phyloP scores from a whole-genome alignment of 2,797 vertebrate genomes.

The Gadopsis marmoratus region DNA sequence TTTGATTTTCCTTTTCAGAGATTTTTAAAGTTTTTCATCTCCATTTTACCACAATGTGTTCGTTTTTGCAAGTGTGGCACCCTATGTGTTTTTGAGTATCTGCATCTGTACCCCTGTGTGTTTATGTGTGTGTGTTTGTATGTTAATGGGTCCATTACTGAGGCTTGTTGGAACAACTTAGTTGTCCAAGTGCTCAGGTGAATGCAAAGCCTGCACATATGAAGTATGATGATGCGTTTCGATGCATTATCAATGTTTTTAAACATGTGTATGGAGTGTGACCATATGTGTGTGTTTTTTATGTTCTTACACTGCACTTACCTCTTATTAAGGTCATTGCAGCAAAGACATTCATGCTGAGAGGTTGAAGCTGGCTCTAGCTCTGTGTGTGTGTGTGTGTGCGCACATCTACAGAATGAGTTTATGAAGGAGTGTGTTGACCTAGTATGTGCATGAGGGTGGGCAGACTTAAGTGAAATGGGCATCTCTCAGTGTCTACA shows the following conservation, averaged over 20 bases:
- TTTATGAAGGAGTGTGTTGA: constrained; percentile 74
- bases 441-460: constrained; percentile 65
- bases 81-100: constrained; percentile 59
- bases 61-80: constrained; percentile 76
- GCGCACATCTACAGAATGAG: constrained; percentile 50
- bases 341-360: constrained; percentile 73
- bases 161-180: constrained; percentile 66
- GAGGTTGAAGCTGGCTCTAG: constrained; percentile 66
- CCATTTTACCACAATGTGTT: constrained; percentile 73
- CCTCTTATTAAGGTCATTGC: constrained; percentile 58
- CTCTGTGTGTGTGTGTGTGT: constrained; percentile 28
- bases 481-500: constrained; percentile 61
- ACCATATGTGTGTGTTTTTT: constrained; percentile 15
- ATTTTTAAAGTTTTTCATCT: constrained; percentile 68
- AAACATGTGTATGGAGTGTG: constrained; percentile 22
- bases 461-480: constrained; percentile 68
- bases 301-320: constrained; percentile 58
- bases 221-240: constrained; percentile 35
- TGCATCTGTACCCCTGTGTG: constrained; percentile 65
- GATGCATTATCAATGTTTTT: constrained; percentile 11
- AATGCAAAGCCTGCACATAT: constrained; percentile 61
- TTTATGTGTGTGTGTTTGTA: constrained; percentile 29
- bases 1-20: constrained; percentile 73
- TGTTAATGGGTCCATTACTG: constrained; percentile 74
- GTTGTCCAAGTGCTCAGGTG: constrained; percentile 60